These are phyloP conservation scores for Notothenia rossii DNA, from an alignment of 2,113 vertebrate species.

Conservation along the genomic window DNA sequence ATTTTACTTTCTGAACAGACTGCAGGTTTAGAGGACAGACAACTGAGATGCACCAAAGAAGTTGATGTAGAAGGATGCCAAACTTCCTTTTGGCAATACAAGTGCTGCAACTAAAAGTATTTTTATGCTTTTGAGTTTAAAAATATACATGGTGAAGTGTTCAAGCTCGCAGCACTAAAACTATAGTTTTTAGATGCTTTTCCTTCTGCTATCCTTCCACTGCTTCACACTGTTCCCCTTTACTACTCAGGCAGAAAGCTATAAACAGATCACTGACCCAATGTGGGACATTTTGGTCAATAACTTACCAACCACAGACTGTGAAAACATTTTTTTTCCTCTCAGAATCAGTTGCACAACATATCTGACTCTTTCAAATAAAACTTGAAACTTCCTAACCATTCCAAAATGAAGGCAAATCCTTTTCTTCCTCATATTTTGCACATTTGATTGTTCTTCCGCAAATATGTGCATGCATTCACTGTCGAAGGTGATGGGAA, in stretches of 20 bases:
- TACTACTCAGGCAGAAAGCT: neutral
- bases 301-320: neutral
- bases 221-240: neutral
- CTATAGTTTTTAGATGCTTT: neutral
- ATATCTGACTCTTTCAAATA: neutral
- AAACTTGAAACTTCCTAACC: too few relatives aligned
- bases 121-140: conserved; percentile 1
- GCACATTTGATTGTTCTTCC: neutral
- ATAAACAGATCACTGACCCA: neutral
- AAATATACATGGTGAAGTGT: neutral
- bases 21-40: neutral
- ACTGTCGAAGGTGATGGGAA: neutral
- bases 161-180: neutral
- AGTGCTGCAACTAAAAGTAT: neutral
- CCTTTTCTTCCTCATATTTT: neutral
- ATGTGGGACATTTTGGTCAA: neutral
- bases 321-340: neutral
- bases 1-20: neutral
- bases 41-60: neutral
- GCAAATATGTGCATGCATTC: neutral
- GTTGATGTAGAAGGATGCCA: neutral
- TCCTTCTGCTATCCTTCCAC: neutral
- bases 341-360: neutral
- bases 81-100: neutral
- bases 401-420: neutral